Conservation (phyloP, 2,797 vertebrate species). For the Leuciscus waleckii region DNA sequence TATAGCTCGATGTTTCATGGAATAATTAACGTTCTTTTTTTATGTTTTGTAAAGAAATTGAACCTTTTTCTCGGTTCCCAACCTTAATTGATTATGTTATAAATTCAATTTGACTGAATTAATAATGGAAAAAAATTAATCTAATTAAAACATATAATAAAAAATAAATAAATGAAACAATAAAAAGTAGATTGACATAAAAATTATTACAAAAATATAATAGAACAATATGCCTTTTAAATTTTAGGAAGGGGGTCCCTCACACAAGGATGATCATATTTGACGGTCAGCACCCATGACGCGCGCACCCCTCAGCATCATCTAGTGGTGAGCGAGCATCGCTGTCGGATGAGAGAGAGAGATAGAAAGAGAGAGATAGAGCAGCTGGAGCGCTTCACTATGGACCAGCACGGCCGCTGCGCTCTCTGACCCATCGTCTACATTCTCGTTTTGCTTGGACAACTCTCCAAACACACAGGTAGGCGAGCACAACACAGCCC, state of each 20-base stretch:
- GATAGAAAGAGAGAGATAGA: constrained; percentile 34
- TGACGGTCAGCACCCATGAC: background rate
- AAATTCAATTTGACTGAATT: background rate
- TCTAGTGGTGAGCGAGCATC: constrained; percentile 46
- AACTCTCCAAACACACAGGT: constrained; percentile 74
- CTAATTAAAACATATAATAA: background rate
- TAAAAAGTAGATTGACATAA: background rate
- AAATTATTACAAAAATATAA: background rate
- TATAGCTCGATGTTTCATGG: no score
- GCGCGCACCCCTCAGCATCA: constrained; percentile 41
- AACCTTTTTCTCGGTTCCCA: no score
- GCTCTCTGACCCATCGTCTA: constrained; percentile 58
- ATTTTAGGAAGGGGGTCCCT: background rate
- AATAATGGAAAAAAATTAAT: background rate
- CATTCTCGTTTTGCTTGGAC: constrained; percentile 58
- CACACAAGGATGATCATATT: background rate
- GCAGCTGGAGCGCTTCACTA: constrained; percentile 64
- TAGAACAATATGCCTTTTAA: background rate
- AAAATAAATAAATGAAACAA: background rate
- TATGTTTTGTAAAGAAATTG: no score
- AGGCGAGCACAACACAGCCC: constrained; percentile 50
- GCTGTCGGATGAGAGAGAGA: constrained; percentile 32
- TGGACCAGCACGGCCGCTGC: constrained; percentile 60
- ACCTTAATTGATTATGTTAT: no score
- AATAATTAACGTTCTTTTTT: no score